Base-by-base conservation (phyloP, 2,113 vertebrate species). In the Carassius auratus region DNA sequence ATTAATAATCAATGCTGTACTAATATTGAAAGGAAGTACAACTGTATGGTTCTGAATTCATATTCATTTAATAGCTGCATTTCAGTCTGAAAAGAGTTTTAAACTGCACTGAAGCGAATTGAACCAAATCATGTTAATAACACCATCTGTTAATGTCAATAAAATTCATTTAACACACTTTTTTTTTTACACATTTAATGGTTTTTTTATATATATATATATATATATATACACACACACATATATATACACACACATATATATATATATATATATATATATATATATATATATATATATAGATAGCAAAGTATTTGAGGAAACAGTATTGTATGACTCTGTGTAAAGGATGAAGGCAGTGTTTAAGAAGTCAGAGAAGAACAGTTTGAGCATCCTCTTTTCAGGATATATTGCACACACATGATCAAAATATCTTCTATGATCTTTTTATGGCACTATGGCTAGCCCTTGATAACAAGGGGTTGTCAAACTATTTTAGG, bases 41-140 rank as follows among this genome's bases (percentile, higher is more conserved):
- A 26, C 3, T 30, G 30, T 30, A 30, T 30, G 30, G n/a, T 19
- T 68, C 48, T 69, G 26, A 50, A 69, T 87, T 82, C 71, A 68
- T 87, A 59, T 76, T 59, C 6, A 59, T 85, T 76, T 71, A 81
- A 80, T 84, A 57, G 42, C 17, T 38, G 30, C 30, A 78, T 84
- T 68, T 78, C 30, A 73, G 45, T 17, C 59, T n/a, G 3, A 42
- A n/a, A 73, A n/a, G 3, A n/a, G 3, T 64, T 64, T 26, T 26
- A 26, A 12, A 84, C 7, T 45, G 15, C 3, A 81, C 15, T 68
- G 48, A 38, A 73, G 59, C 45, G 5, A 4, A 75, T 15, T 84
- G 33, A 4, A 62, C 50, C 33, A 86, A 66, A 26, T 38, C 36
- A 38, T 38, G 36, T 3, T 38, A 38, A 38, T 38, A 38, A 38